phyloP scores from a whole-genome alignment of 2,797 vertebrate genomes.

The Heteromormyrus szaboi region DNA sequence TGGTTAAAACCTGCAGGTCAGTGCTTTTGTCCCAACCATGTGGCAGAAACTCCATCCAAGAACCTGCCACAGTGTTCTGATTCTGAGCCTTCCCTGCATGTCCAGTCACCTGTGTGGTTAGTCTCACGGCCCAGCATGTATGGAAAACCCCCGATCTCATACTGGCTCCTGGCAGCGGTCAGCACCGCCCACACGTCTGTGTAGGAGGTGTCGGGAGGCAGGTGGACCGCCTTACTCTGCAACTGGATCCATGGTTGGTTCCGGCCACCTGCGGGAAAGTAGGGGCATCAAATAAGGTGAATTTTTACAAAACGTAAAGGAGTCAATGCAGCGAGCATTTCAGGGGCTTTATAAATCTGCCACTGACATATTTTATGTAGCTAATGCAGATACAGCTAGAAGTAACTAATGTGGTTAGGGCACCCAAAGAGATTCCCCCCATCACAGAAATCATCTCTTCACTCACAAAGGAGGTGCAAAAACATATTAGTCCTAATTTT shows the following conservation, averaged over 20 bases:
- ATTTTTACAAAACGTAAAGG: not conserved
- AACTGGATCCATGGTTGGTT: constrained; percentile 89
- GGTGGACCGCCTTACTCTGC: constrained; percentile 77
- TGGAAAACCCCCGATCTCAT: constrained; percentile 81
- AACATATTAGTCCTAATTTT: not conserved
- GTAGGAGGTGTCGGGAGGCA: constrained; percentile 77
- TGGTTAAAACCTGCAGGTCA: not conserved
- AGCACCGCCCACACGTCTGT: constrained; percentile 79
- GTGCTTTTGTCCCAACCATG: not conserved
- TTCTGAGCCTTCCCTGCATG: not conserved
- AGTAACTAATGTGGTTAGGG: not conserved
- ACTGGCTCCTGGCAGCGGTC: constrained; percentile 77
- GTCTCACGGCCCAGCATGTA: constrained; percentile 81
- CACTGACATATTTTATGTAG: not conserved
- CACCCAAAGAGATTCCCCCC: not conserved
- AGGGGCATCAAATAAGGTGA: not conserved
- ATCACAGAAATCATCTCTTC: not conserved
- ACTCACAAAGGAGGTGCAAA: not conserved
- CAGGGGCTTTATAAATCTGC: not conserved
- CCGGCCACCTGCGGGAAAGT: constrained; percentile 65
- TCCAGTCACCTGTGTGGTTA: constrained; percentile 70
- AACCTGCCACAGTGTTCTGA: not conserved
- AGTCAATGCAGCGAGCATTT: not conserved
- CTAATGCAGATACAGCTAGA: not conserved
- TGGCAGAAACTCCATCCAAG: not conserved